A percentile compares a stretch with the other conserved stretches of the same genome.
Conservation (phyloP, 2,797 vertebrate genomes). For the Xyrichtys novacula region DNA sequence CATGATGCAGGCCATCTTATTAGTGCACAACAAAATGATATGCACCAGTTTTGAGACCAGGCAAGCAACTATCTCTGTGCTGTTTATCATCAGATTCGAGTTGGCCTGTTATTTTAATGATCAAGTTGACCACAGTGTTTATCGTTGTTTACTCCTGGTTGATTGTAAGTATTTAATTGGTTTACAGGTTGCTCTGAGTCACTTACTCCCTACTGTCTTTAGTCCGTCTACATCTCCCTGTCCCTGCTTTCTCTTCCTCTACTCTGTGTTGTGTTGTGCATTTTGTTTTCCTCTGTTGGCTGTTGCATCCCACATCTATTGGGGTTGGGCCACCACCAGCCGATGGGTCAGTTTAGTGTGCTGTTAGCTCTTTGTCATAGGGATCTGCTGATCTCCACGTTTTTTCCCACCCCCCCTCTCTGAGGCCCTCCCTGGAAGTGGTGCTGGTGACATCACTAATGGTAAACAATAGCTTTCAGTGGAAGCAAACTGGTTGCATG, state of each 20-base stretch:
- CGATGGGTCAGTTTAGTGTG: slow-evolving; percentile 78
- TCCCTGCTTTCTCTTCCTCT: slow-evolving; percentile 14
- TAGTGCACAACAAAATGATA: slow-evolving; percentile 3
- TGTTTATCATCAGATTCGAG: too few relatives aligned
- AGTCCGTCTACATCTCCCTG: slow-evolving; percentile 23
- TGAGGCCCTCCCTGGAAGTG: slow-evolving; percentile 82
- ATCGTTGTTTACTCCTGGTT: slow-evolving; percentile 24
- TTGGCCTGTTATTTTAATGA: slow-evolving; percentile 1
- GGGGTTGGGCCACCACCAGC: slow-evolving; percentile 61
- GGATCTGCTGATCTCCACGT: slow-evolving; percentile 83
- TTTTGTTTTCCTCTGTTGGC: slow-evolving; percentile 66
- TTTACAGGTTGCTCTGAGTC: slow-evolving; percentile 15
- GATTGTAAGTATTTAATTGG: slow-evolving; percentile 38
- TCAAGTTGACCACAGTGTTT: slow-evolving; percentile 4
- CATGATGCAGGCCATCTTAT: neutral
- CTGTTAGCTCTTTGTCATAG: slow-evolving; percentile 80
- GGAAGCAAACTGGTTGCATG: slow-evolving; percentile 47
- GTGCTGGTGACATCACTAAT: slow-evolving; percentile 83
- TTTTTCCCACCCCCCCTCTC: slow-evolving; percentile 63
- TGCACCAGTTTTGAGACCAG: neutral
- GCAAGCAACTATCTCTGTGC: neutral
- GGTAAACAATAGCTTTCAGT: slow-evolving; percentile 79
- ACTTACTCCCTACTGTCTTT: slow-evolving; percentile 6
- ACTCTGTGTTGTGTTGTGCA: slow-evolving; percentile 37
- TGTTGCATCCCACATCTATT: slow-evolving; percentile 59